Conservation (phyloP, 2,113 vertebrate genomes). For the Ailuropoda melanoleuca region DNA sequence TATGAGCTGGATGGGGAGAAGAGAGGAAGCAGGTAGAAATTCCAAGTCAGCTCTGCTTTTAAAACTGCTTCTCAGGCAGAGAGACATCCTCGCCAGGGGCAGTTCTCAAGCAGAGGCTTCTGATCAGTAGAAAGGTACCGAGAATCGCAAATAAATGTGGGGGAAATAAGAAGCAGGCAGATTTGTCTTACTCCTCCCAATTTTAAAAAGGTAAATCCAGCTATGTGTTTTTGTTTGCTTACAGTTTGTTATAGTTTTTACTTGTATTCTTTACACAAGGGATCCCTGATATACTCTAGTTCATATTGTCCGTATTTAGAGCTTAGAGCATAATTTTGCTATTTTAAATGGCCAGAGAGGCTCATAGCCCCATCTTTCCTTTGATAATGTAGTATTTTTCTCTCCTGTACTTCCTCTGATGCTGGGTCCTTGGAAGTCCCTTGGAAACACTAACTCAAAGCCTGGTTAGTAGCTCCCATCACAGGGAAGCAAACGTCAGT, state of each 20-base stretch:
- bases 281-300: background rate
- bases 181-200: background rate
- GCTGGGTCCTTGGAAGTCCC: background rate
- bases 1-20: background rate
- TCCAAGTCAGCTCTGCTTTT: background rate
- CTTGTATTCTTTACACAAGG: background rate
- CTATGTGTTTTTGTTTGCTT: background rate
- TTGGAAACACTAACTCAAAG: background rate
- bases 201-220: background rate
- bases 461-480: accelerated
- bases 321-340: background rate
- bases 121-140: background rate
- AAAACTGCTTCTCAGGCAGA: background rate
- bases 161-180: background rate
- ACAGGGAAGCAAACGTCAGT: background rate
- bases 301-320: background rate
- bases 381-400: background rate
- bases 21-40: background rate
- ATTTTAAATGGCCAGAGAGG: background rate
- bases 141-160: background rate
- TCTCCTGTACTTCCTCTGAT: background rate
- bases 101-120: background rate
- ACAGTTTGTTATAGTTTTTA: background rate
- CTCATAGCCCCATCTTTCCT: background rate
- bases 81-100: background rate